A percentile compares a stretch with the other conserved stretches of the same genome.
Conservation (phyloP, 64 coral and sea anemone genomes). For the Montipora capricornis region DNA sequence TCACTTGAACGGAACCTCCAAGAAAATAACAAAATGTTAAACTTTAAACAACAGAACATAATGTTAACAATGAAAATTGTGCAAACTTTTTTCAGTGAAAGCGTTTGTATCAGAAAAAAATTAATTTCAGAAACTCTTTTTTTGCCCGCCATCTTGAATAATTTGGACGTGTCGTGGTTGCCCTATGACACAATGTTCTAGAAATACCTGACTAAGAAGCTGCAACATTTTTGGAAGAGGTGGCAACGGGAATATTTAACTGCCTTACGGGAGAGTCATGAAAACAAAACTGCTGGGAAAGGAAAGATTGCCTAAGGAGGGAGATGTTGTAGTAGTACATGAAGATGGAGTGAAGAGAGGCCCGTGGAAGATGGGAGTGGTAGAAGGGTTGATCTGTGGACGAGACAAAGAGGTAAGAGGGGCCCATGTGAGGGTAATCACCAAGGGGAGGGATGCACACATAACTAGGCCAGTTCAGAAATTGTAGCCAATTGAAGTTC, state of each 20-base stretch:
- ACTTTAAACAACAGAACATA: no score
- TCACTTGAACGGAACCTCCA: no score
- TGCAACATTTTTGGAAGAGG: constrained; percentile 11
- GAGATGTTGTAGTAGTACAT: neutral
- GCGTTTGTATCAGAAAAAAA: no score
- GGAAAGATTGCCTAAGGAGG: neutral
- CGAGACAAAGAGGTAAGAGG: neutral
- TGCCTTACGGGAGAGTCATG: neutral
- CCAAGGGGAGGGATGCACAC: neutral
- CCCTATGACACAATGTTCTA: no score
- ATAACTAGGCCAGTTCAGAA: neutral
- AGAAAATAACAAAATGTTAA: no score
- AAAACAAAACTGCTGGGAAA: neutral
- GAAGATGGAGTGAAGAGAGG: constrained; percentile 25
- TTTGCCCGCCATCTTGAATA: no score
- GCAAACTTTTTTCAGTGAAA: no score
- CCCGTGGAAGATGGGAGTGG: neutral
- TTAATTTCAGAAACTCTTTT: no score
- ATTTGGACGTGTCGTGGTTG: no score
- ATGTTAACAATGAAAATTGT: no score
- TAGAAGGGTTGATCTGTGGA: constrained; percentile 13
- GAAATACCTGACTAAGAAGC: constrained; percentile 2
- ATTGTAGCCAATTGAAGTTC: neutral
- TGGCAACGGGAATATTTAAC: constrained; percentile 7
- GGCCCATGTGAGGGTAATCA: neutral